Base-by-base conservation (phyloP, 1,140 invertebrate genomes). In the Hestina assimilis region DNA sequence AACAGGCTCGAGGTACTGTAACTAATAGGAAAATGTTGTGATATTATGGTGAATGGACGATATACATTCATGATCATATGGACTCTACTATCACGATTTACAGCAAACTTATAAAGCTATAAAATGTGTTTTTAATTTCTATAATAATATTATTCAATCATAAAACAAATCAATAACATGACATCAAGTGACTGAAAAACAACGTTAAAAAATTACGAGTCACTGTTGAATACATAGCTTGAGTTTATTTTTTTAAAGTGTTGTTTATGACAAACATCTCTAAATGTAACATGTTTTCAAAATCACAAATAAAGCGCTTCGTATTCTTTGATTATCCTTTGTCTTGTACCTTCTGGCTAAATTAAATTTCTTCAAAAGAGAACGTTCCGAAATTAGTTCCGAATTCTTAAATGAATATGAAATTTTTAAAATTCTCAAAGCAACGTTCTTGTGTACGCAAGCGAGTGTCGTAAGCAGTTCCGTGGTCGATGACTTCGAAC, bases 401-500 rank as follows among this genome's bases (percentile, higher is more conserved):
- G 8, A 38, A 38, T 38, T 19, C 17, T 38, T 38, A 38, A 17
- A 6, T 23, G 5, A 43, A 48, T 28, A 52, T 42, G 28, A 48
- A 59, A 63, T 64, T 51, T n/a, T 63, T 63, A 48, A 69, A 62
- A 66, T 67, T 65, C 59, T 66, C 55, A 46, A 63, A 68, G 62
- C 47, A 53, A 58, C 59, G 62, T 72, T 61, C 68, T 69, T 69
- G 65, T 75, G 76, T 79, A 68, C 47, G 53, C 46, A 55, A 64
- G 65, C 59, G 62, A 68, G 75, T 83, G 80, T 84, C 81, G 82
- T 84, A 86, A 88, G 75, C 71, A 66, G 62, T 62, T 51, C 69
- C 69, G 78, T 88, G 85, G 85, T 88, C 85, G 85, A 85, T 85
- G 85, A 86, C 85, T 78, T 68, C 83, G 81, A 84, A 85, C 75